Evolutionary conservation across 2,113 vertebrate species (phyloP), one percentile per base, ranked within the genome.

Genomic region (Hemiprocne comata): DNA sequence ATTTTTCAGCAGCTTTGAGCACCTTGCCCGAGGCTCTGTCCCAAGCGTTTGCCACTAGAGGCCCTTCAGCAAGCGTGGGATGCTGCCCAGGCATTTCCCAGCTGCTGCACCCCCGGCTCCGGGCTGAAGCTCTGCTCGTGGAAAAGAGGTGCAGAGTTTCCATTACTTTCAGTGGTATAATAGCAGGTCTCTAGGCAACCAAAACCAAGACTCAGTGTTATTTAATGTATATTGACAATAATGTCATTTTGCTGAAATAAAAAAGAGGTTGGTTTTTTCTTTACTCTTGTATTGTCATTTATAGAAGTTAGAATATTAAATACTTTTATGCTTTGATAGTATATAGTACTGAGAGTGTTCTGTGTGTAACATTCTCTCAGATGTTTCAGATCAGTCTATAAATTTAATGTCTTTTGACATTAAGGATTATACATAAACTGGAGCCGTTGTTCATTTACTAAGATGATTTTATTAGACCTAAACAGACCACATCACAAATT

Each of bases 401-500:
- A 85, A 90, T 21, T 24, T 54, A n/a, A 77, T 80, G 48, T 71
- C 64, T 86, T 90, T 90, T 54, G 78, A 40, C 79, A 46, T 88
- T 71, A 81, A 65, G 66, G 38, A 74, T 51, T 77, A 34, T 8
- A 84, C 79, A 92, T 90, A 74, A 79, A 9, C 26, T 90, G 78
- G 34, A 94, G 33, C 38, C 46, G 70, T 60, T 55, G 38, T 42
- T 19, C 34, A 31, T 67, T 83, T 86, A 53, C 25, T 66, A 55
- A 93, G 33, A 13, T 2, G 10, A 75, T 90, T 86, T 92, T 57
- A 38, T 65, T 90, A 57, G 65, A 31, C 17, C 7, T 61, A 53
- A 93, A 80, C 33, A 93, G 34, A 95, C 74, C 69, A 67, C 69
- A 86, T 84, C 65, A 50, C 34, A 89, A 90, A 95, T 86, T 75